These are phyloP conservation scores for Sialia sialis DNA, from an alignment of 2,113 vertebrate genomes.

Conservation along the genomic window DNA sequence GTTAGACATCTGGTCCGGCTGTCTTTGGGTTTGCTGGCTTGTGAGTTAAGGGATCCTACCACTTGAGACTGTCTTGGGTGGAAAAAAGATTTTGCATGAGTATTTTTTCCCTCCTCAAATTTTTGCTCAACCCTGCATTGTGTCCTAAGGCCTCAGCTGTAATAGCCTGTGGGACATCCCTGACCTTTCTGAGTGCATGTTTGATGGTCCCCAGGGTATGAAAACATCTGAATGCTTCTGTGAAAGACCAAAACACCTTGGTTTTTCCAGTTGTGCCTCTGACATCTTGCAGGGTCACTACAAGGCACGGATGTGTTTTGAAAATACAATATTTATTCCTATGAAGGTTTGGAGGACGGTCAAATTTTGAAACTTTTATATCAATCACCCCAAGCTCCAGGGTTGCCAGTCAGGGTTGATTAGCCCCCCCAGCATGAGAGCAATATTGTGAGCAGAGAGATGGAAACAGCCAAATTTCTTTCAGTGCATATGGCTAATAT, in stretches of 20 bases:
- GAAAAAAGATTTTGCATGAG: background rate
- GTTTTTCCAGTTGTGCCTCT: background rate
- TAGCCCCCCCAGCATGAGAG: background rate
- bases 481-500: conserved; percentile 25
- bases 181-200: background rate
- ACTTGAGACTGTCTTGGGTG: background rate
- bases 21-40: background rate
- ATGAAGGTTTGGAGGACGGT: background rate
- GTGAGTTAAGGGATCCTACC: background rate
- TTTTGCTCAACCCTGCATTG: background rate
- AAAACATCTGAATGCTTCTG: background rate
- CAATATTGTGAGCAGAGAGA: background rate
- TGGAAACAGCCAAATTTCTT: conserved; percentile 7
- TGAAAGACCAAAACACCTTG: background rate
- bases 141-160: background rate
- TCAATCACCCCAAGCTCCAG: background rate
- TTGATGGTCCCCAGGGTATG: background rate
- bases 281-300: background rate
- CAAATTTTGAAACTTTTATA: background rate
- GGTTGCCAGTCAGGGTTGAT: background rate
- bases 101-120: background rate
- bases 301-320: background rate
- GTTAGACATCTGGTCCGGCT: fast-evolving
- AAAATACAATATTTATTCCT: background rate
- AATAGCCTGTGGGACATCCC: background rate